Conservation (phyloP, 2,797 vertebrate genomes). For the Iguana delicatissima region DNA sequence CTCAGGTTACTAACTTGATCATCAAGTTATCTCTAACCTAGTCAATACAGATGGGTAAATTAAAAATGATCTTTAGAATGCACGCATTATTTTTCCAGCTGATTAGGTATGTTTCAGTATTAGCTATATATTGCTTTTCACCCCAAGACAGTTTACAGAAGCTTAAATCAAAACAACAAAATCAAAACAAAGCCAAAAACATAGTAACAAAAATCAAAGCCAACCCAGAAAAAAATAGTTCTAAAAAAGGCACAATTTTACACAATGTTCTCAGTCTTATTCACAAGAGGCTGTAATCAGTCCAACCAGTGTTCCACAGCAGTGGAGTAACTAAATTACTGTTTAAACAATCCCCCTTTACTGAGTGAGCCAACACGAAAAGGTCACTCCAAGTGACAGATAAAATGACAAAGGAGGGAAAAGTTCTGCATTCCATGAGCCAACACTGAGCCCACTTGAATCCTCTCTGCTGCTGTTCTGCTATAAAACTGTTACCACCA, state of each 20-base stretch:
- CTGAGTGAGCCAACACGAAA: not conserved
- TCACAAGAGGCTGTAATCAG: not conserved
- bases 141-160: not conserved
- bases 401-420: not conserved
- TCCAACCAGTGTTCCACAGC: not conserved
- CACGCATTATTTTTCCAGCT: not conserved
- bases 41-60: not conserved
- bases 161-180: not conserved
- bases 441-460: too few species aligned
- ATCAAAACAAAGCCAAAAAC: not conserved
- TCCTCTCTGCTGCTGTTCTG: not conserved
- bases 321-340: not conserved
- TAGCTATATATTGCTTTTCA: too few species aligned
- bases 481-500: not conserved
- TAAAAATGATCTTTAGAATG: not conserved
- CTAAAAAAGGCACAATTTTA: too few species aligned
- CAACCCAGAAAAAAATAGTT: not conserved
- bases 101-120: too few species aligned
- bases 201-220: not conserved
- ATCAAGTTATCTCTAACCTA: not conserved
- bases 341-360: not conserved
- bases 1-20: not conserved
- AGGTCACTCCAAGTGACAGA: not conserved
- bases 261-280: not conserved
- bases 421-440: not conserved